Base-by-base conservation (phyloP, 2,888 invertebrate species). In the Nyleta sp. region DNA sequence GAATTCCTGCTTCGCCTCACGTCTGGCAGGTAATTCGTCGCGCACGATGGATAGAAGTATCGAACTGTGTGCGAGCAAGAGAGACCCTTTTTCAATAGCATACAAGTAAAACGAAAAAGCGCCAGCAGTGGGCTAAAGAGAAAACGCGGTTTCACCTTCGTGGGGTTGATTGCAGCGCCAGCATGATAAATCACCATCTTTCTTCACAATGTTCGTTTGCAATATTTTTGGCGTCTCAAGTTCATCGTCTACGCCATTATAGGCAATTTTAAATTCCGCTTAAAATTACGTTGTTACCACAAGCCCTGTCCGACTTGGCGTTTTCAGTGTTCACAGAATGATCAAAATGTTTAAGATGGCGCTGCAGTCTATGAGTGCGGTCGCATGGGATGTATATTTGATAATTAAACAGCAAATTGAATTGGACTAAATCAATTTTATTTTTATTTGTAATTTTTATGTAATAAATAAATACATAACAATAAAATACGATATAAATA, bases 121-220 rank as follows among this genome's bases (percentile, higher is more conserved):
- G 40, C 53, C 62, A 40, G 73, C 72, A 75, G 76, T 71, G 70
- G 72, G 77, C 67, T 46, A 59, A 52, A 64, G 72, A 80, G 70
- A 80, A 80, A 79, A 80, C 64, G 70, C 72, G 59, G 46, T 74
- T 55, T 33, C 62, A 33, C 48, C 71, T 68, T 71, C 77, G 73
- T 55, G 67, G 44, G 57, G 64, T 42, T 48, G 18, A 33, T 70
- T 24, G 28, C 35, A 46, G 33, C 80, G 67, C 59, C 64, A 80
- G 81, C 82, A 89, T 88, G 89, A 88, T 88, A 87, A 89, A 89
- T 89, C 84, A 86, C 81, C 82, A 80, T 82, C 82, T 72, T 83
- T 59, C 76, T 73, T 71, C 62, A 82, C 42, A 57, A 78, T 28
- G 28, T 10, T 7, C 67, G 67, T 71, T 75, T 76, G 83, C 80